Percentiles rank a stretch among this genome's conserved stretches.
Conservation (phyloP, 1,140 invertebrate genomes). For the Oryctes rhinoceros region DNA sequence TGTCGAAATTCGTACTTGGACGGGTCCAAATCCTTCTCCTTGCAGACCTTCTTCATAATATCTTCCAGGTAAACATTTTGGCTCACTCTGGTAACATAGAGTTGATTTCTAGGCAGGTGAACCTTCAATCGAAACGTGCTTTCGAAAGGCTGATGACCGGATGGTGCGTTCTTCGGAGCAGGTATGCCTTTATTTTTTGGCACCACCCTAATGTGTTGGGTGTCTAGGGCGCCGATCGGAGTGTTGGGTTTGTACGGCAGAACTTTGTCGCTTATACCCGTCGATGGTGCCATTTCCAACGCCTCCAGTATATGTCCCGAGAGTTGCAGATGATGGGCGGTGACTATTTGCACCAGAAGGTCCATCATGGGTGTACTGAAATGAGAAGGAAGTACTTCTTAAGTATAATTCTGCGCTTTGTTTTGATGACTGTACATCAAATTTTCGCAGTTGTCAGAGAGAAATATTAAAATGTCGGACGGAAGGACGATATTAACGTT, state of each 20-base stretch:
- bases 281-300: slow-evolving; percentile 62
- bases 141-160: slow-evolving; percentile 72
- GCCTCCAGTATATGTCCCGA: slow-evolving; percentile 77
- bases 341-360: slow-evolving; percentile 79
- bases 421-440: too few relatives aligned
- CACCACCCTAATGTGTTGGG: slow-evolving; percentile 62
- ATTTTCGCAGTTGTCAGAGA: too few relatives aligned
- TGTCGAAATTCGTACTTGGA: slow-evolving; percentile 81
- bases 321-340: slow-evolving; percentile 75
- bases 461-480: too few relatives aligned
- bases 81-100: slow-evolving; percentile 79
- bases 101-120: slow-evolving; percentile 84
- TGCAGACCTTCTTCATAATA: slow-evolving; percentile 77
- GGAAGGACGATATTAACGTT: too few relatives aligned
- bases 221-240: slow-evolving; percentile 74
- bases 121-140: slow-evolving; percentile 81
- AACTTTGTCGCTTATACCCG: slow-evolving; percentile 66
- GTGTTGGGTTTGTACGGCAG: slow-evolving; percentile 81
- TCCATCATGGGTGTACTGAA: slow-evolving; percentile 86
- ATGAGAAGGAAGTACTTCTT: slow-evolving; percentile 37
- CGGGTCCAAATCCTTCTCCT: slow-evolving; percentile 81
- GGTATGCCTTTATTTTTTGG: slow-evolving; percentile 57
- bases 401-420: neutral
- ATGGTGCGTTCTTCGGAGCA: slow-evolving; percentile 49
- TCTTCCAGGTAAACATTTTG: slow-evolving; percentile 72